phyloP scores from a whole-genome alignment of 2,113 vertebrate species.

The Bos javanicus region DNA sequence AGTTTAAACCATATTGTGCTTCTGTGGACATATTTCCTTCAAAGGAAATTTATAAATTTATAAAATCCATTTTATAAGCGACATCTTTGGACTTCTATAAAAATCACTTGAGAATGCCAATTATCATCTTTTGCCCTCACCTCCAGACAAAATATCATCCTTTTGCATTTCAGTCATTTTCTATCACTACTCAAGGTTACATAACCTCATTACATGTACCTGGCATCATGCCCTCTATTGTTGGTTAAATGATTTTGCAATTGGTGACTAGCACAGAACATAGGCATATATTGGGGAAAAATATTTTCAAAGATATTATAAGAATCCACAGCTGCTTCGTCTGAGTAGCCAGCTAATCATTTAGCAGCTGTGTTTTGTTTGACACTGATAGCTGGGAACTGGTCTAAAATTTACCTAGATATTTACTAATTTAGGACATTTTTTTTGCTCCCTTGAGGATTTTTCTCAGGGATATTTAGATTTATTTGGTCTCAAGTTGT shows the following conservation, averaged over 20 bases:
- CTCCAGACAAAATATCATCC: neutral
- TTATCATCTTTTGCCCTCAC: neutral
- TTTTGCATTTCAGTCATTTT: neutral
- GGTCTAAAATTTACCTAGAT: neutral
- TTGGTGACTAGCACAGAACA: neutral
- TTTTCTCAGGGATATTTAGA: slow-evolving; percentile 23
- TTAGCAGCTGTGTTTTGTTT: slow-evolving; percentile 22
- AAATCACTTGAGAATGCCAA: neutral
- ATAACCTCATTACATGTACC: neutral
- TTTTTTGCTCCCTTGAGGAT: neutral
- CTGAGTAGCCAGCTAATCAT: slow-evolving; percentile 7
- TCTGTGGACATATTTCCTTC: neutral
- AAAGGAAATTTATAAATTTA: no score
- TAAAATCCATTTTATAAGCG: neutral
- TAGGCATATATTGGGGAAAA: neutral
- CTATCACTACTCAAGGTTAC: neutral
- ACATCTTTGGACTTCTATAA: neutral
- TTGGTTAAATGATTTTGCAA: neutral
- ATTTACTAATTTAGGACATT: neutral
- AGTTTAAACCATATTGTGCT: neutral
- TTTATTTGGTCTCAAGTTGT: slow-evolving; percentile 21
- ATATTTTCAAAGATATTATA: neutral
- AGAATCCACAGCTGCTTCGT: slow-evolving; percentile 14
- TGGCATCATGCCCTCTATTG: neutral
- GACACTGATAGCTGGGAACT: neutral